A percentile compares a stretch with the other conserved stretches of the same genome.
Evolutionary conservation across 1,140 invertebrate species (phyloP).

Genomic region (Bombus sibiricus): DNA sequence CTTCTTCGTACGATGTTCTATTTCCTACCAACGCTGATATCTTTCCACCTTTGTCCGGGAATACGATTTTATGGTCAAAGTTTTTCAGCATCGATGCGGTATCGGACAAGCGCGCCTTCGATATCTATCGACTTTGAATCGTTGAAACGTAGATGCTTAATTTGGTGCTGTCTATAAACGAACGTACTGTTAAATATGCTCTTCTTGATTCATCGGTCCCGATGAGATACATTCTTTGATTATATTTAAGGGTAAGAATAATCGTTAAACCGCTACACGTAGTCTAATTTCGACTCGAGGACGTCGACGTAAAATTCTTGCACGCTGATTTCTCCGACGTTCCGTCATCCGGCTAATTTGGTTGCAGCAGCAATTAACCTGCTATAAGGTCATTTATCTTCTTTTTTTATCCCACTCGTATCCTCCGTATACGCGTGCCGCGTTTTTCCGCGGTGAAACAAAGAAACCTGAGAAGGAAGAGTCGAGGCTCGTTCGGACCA

Average conservation of each 20-base stretch:
- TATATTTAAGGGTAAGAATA: slow-evolving; percentile 14
- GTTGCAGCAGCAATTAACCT: slow-evolving; percentile 22
- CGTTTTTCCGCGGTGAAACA: no score
- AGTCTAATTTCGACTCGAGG: slow-evolving; percentile 40
- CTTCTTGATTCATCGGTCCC: neutral
- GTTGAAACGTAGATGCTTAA: neutral
- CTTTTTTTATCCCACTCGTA: neutral
- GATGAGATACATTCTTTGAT: neutral
- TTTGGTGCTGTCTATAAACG: neutral
- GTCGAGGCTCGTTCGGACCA: neutral
- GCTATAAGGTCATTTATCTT: slow-evolving; percentile 10
- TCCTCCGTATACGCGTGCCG: no score
- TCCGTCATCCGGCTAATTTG: slow-evolving; percentile 14
- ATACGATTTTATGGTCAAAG: neutral
- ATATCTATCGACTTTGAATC: neutral
- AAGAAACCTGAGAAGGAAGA: no score
- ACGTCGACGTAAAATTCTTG: slow-evolving; percentile 29
- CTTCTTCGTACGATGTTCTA: slow-evolving; percentile 42
- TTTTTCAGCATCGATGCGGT: neutral
- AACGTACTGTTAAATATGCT: neutral
- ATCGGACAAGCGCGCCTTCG: no score
- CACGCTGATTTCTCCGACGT: neutral
- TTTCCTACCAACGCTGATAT: slow-evolving; percentile 27
- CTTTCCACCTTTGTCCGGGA: slow-evolving; percentile 26
- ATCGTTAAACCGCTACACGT: neutral